Evolutionary conservation across 2,888 invertebrate genomes (phyloP).

Genomic region (Tuta absoluta): DNA sequence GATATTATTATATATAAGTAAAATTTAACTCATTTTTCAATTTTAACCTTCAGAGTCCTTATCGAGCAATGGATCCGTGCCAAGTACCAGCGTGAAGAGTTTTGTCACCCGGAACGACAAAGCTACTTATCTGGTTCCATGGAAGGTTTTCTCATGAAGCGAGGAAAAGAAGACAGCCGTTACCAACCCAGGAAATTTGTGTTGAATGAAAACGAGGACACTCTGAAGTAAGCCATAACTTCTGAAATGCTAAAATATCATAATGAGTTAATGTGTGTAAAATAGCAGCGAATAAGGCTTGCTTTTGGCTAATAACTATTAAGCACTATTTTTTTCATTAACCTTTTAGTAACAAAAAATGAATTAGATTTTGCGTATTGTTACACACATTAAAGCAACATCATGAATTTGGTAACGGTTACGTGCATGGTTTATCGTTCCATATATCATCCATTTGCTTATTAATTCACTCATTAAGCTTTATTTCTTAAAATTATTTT

Average conservation of each 20-base stretch:
- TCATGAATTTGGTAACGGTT: slow-evolving; percentile 18
- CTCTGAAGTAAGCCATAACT: slow-evolving; percentile 81
- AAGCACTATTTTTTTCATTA: neutral
- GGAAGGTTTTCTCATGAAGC: slow-evolving; percentile 94
- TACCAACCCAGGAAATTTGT: slow-evolving; percentile 92
- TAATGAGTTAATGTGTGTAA: neutral
- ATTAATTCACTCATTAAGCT: slow-evolving; percentile 24
- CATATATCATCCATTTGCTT: slow-evolving; percentile 28
- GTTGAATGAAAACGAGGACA: slow-evolving; percentile 89
- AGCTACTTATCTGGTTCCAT: slow-evolving; percentile 89
- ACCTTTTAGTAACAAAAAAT: too few relatives aligned
- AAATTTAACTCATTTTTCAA: slow-evolving; percentile 62
- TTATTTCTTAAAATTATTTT: slow-evolving; percentile 7
- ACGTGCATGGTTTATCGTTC: slow-evolving; percentile 20
- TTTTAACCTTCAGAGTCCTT: slow-evolving; percentile 85
- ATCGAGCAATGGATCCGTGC: slow-evolving; percentile 95
- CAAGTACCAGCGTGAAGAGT: slow-evolving; percentile 94
- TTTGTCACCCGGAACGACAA: slow-evolving; percentile 89
- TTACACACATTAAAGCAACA: slow-evolving; percentile 16
- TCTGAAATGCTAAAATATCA: neutral
- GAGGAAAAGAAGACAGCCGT: slow-evolving; percentile 92
- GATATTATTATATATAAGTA: too few relatives aligned
- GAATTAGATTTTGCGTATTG: neutral
- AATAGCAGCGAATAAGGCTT: neutral
- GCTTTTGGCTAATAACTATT: neutral